Evolutionary conservation across 1,140 invertebrate species (phyloP).

Genomic region (Lutraria rhynchaena): DNA sequence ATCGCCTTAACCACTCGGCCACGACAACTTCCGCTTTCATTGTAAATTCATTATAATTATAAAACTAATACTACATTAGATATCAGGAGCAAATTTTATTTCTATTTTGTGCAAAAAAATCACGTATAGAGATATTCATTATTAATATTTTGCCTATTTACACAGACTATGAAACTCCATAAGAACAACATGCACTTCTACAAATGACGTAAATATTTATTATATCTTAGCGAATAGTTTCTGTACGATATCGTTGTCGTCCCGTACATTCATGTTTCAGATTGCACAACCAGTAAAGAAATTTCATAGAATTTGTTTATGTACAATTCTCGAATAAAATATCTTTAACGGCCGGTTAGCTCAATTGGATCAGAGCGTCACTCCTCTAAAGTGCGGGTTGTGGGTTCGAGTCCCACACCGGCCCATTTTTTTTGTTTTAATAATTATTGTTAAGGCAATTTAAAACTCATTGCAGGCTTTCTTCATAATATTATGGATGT

Average conservation of each 20-base stretch:
- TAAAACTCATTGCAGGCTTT: too few relatives aligned
- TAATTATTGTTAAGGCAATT: too few relatives aligned
- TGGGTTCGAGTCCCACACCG: conserved; percentile 65
- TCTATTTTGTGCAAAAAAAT: not conserved
- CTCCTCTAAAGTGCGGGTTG: conserved; percentile 61
- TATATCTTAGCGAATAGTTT: too few relatives aligned
- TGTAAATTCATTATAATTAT: too few relatives aligned
- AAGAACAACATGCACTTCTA: too few relatives aligned
- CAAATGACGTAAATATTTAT: too few relatives aligned
- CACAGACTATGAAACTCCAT: too few relatives aligned
- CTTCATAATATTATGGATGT: too few relatives aligned
- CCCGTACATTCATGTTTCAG: not conserved
- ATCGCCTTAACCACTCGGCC: conserved; percentile 86
- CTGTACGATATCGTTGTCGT: not conserved
- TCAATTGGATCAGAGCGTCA: conserved; percentile 63
- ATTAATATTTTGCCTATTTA: too few relatives aligned
- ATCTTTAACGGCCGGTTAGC: conserved; percentile 57
- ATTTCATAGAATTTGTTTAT: not conserved
- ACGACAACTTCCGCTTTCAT: conserved; percentile 50
- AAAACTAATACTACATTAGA: too few relatives aligned
- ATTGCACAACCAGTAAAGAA: not conserved
- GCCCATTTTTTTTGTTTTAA: conserved; percentile 41
- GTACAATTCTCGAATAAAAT: not conserved
- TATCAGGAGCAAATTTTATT: not conserved
- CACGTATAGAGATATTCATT: too few relatives aligned